These are phyloP conservation scores for Bursaphelenchus okinawaensis DNA, from an alignment of 2,888 invertebrate genomes.

Conservation along the genomic window DNA sequence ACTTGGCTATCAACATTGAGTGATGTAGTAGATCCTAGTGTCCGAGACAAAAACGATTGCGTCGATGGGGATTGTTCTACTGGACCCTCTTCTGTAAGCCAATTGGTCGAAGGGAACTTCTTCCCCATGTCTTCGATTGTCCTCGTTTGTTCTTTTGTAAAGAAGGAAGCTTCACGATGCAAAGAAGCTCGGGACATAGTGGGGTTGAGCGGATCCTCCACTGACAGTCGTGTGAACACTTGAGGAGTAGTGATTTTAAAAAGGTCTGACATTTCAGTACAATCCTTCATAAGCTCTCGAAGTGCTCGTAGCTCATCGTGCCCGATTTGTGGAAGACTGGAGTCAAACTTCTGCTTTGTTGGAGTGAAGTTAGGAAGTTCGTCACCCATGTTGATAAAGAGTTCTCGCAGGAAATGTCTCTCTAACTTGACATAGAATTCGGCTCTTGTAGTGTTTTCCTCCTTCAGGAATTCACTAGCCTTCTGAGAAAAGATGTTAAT, in stretches of 20 bases:
- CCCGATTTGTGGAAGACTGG: slow-evolving; percentile 37
- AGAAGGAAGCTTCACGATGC: slow-evolving; percentile 45
- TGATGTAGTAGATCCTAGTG: slow-evolving; percentile 24
- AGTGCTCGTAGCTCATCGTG: slow-evolving; percentile 36
- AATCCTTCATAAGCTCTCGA: slow-evolving; percentile 23
- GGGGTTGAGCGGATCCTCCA: slow-evolving; percentile 21
- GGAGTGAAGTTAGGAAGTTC: slow-evolving; percentile 74
- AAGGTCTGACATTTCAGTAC: slow-evolving; percentile 30
- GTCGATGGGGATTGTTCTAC: slow-evolving; percentile 10
- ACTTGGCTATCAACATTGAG: slow-evolving; percentile 18
- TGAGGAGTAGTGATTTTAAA: slow-evolving; percentile 35
- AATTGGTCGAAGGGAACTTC: slow-evolving; percentile 39
- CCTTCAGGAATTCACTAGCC: slow-evolving; percentile 67
- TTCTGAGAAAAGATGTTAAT: slow-evolving; percentile 35
- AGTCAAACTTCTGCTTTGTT: slow-evolving; percentile 37
- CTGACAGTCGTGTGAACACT: slow-evolving; percentile 27
- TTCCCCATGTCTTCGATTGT: slow-evolving; percentile 31
- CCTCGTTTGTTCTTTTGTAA: slow-evolving; percentile 13
- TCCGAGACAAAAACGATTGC: slow-evolving; percentile 4
- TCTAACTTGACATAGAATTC: slow-evolving; percentile 74
- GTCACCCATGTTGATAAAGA: slow-evolving; percentile 87
- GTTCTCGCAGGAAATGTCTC: slow-evolving; percentile 71
- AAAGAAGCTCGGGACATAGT: slow-evolving; percentile 1
- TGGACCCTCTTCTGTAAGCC: slow-evolving; percentile 27
- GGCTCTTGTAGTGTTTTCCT: slow-evolving; percentile 74